Base-by-base conservation (phyloP, 2,113 vertebrate species). In the Plestiodon gilberti region DNA sequence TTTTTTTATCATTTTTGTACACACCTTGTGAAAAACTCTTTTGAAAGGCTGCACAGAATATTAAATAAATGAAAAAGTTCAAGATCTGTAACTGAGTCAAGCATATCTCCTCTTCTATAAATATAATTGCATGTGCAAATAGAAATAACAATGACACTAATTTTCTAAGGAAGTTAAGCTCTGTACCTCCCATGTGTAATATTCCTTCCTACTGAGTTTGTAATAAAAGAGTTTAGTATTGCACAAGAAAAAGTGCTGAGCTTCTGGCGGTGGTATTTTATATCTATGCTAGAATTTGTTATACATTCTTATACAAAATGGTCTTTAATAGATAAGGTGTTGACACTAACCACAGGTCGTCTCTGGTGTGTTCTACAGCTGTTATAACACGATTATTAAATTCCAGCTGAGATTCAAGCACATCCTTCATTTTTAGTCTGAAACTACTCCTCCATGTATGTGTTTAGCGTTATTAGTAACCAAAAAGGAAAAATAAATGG, bases 361-460 rank as follows among this genome's bases (percentile, higher is more conserved):
- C 87, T 86, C 81, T 61, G 80, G 69, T 70, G 88, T 23, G 85
- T 48, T 17, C 1, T 86, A 90, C 65, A 90, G 74, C n/a, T 82
- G 80, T 78, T 88, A 88, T 75, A 89, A 84, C 22, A 78, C 1
- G 15, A 87, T 87, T 75, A 88, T 85, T 88, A 90, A 85, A 90
- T 88, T 91, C 77, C 81, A 92, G 86, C 14, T 4, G 81, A 90
- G 84, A 88, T 88, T 14, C 15, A 88, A 90, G 84, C 38, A 80
- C 61, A 84, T 86, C 82, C 65, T 87, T 87, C 69, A 84, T 84
- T 81, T 89, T 82, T 48, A 87, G 22, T 65, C 67, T 83, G 52
- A 76, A 91, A 88, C 28, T 78, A 70, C 33, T 91, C 48, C 77
- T 93, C 43, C 87, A 83, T 87, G 71, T 71, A 75, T 70, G 82